Base-by-base conservation (phyloP, 2,797 vertebrate species). In the Acanthiza pusilla region DNA sequence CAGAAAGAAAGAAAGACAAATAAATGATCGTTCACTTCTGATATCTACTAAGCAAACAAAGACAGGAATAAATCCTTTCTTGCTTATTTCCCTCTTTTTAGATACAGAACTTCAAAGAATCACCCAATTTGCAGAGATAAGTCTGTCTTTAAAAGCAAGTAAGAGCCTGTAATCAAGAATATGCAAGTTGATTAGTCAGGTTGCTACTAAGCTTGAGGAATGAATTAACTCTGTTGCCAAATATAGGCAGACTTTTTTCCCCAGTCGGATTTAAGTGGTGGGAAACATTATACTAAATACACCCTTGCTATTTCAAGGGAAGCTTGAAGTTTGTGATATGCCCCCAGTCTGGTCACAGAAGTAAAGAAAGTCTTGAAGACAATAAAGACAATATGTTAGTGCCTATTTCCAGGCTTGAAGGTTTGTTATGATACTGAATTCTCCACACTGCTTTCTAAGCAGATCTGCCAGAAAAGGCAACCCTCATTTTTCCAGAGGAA, bases 171-270 rank as follows among this genome's bases (percentile, higher is more conserved):
- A 91, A 86, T 70, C 42, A 89, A 93, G 91, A 82, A 63, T 38
- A 91, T 38, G 76, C 81, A 95, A 95, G 91, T 66, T 90, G 94
- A 77, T 83, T 93, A 94, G 71, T 57, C 79, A 87, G 23, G 51
- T 68, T 93, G 79, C 85, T 91, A 77, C 58, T 73, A 78, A 74
- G 58, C 63, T 82, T 83, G 36, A 47, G 79, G 72, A 97, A 96
- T 88, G 76, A 96, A 95, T 91, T 88, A 96, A 97, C 19, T 94
- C 53, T 82, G 65, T 55, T 95, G 81, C 90, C 96, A 97, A 97
- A 97, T 97, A 97, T 66, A 85, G 85, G 50, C 80, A 95, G 80
- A 30, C 1, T 17, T 83, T 83, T 79, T 85, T 9, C 14, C 65
- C 36, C 92, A 71, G 50, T 75, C 79, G 95, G 74, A 66, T 74